A percentile compares a stretch with the other conserved stretches of the same genome.
Evolutionary conservation across 2,888 invertebrate genomes (phyloP).

Genomic region (Eurytoma adleriae): DNA sequence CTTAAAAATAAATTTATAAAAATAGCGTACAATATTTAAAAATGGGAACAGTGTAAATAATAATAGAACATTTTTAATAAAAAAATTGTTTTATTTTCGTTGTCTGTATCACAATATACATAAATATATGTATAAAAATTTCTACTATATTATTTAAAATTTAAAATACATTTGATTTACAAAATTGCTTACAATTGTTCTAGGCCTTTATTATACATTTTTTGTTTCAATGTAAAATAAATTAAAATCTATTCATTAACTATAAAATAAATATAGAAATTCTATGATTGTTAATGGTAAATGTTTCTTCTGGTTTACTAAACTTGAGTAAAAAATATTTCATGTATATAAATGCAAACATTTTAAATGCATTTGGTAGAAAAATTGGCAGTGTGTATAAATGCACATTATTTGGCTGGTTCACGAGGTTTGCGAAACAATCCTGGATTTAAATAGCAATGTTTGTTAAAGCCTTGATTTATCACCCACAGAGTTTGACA

Average conservation of each 20-base stretch:
- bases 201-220: constrained; percentile 1
- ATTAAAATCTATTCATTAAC: constrained; percentile 28
- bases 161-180: constrained; percentile 32
- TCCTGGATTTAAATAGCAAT: constrained; percentile 72
- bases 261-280: constrained; percentile 1
- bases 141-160: constrained; percentile 26
- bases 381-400: constrained; percentile 43
- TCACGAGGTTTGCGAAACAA: constrained; percentile 61
- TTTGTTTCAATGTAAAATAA: constrained; percentile 31
- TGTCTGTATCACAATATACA: constrained; percentile 50
- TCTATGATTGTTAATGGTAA: constrained; percentile 20
- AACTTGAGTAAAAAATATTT: background rate
- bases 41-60: background rate
- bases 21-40: too few species aligned
- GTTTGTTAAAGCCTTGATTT: constrained; percentile 68
- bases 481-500: constrained; percentile 68
- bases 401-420: constrained; percentile 34
- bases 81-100: constrained; percentile 32
- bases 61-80: background rate
- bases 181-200: constrained; percentile 1
- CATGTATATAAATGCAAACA: background rate
- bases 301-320: background rate
- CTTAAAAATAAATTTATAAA: too few species aligned
- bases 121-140: constrained; percentile 42
- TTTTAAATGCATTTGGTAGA: constrained; percentile 37